Base-by-base conservation (phyloP, 2,888 invertebrate genomes). In the Cepaea hortensis region DNA sequence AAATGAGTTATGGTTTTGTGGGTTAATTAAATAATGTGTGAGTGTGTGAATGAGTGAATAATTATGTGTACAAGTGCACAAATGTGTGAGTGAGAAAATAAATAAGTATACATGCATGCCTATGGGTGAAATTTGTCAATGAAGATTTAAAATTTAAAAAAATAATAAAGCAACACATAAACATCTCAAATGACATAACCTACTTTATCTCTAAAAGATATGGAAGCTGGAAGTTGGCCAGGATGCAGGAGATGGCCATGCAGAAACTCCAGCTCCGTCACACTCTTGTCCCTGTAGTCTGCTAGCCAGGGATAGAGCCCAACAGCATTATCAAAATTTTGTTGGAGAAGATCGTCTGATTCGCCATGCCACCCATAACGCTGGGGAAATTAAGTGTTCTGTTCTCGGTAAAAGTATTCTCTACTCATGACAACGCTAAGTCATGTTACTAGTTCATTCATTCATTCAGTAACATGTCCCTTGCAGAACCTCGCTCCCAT, bases 291-390 rank as follows among this genome's bases (percentile, higher is more conserved):
- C 77, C 93, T 82, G 76, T 87, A 89, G 0, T 90, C 70, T 11
- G 91, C 91, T 84, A 94, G 81, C 93, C 93, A 94, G 2, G 93
- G 91, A 82, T 93, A 94, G 7, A 88, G 88, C 1, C 88, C 87
- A 9, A 91, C 84, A 9, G 93, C 93, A 89, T 92, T 92, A 85
- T 93, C 92, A 90, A 94, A 93, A 86, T 93, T 93, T 76, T 90
- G 90, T 88, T 93, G 93, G 46, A 94, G 89, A 0, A 87, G 89
- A 46, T 85, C 88, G 87, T 93, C 93, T 75, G 92, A 89, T 46
- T 88, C 88, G 3, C 94, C 93, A 90, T 92, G 90, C 93, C 93
- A 93, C 0, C 94, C 94, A 90, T 94, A 94, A 46, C 94, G 87
- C 93, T 94, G 88, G 1, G 86, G 72, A 77, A 50, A 13, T 61